Evolutionary conservation across 2,113 vertebrate species (phyloP).

Genomic region (Plecotus auritus): DNA sequence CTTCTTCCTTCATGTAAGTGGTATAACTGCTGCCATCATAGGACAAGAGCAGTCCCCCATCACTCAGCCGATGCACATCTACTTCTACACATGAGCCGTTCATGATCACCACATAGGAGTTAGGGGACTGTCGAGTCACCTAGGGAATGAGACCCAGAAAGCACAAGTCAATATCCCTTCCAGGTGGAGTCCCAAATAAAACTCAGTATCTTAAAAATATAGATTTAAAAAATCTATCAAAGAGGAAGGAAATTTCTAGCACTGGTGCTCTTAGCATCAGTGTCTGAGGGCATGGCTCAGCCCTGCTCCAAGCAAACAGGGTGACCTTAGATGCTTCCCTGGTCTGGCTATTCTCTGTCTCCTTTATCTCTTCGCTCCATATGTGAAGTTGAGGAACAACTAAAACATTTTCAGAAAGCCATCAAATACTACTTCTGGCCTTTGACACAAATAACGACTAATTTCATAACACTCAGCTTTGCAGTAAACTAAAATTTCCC

Average conservation of each 20-base stretch:
- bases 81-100: constrained; percentile 92
- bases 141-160: constrained; percentile 27
- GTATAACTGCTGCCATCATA: constrained; percentile 99
- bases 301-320: background rate
- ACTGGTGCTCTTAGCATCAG: background rate
- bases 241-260: background rate
- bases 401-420: background rate
- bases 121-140: constrained; percentile 97
- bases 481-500: background rate
- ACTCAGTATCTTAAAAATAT: background rate
- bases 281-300: background rate
- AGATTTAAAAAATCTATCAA: background rate
- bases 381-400: background rate
- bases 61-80: constrained; percentile 95
- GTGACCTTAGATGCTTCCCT: background rate
- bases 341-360: background rate
- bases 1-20: constrained; percentile 99
- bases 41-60: constrained; percentile 94
- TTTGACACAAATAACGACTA: background rate
- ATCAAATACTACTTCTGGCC: constrained; percentile 14
- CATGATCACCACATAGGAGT: constrained; percentile 98
- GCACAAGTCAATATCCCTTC: background rate
- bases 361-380: background rate
- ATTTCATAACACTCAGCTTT: background rate
- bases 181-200: background rate